Base-by-base conservation (phyloP, 2,888 invertebrate genomes). In the Nysson spinosus region DNA sequence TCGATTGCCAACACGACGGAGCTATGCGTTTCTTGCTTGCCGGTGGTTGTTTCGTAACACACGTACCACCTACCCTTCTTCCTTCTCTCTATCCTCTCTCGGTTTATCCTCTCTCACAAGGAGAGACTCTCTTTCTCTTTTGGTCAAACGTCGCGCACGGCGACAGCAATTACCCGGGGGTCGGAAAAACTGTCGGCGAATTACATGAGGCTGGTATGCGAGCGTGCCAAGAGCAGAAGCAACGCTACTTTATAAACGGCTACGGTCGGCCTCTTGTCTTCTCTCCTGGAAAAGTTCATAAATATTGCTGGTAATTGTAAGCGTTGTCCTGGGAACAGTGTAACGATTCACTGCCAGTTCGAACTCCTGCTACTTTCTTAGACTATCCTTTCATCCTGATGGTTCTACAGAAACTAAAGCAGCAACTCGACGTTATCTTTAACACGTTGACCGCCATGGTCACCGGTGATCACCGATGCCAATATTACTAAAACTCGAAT, bases 11-110 rank as follows among this genome's bases (percentile, higher is more conserved):
- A 83, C 83, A 82, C 72, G 75, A 62, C 54, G 46, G 61, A 77
- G 82, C 79, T 82, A 83, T 84, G 83, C 75, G 66, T 75, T 84
- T 83, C 80, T 83, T 83, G 73, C 62, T 40, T 54, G 52, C 22
- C 19, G 43, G 46, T 34, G 20, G 26, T 32, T 17, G 28, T 16
- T 9, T 49, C 28, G 37, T 37, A 49, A 54, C 55, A 66, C 52
- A 51, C 54, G 56, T 42, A 44, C 61, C 58, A 44, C 17, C 54
- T 12, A 16, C 19, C 30, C 4, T 6, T 26, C 5, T 12, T 30
- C 54, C 49, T 19, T 28, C n/a, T 24, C 22, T 12, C 40, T 49
- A 19, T 7, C 20, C 19, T 14, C 32, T 32, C 32, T 16, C 37
- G 44, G 39, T 43, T 44, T 30, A 26, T 7, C 28, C 24, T 40